A percentile compares a stretch with the other conserved stretches of the same genome.
Evolutionary conservation across 2,113 vertebrate genomes (phyloP).

Genomic region (Cephalopterus ornatus): DNA sequence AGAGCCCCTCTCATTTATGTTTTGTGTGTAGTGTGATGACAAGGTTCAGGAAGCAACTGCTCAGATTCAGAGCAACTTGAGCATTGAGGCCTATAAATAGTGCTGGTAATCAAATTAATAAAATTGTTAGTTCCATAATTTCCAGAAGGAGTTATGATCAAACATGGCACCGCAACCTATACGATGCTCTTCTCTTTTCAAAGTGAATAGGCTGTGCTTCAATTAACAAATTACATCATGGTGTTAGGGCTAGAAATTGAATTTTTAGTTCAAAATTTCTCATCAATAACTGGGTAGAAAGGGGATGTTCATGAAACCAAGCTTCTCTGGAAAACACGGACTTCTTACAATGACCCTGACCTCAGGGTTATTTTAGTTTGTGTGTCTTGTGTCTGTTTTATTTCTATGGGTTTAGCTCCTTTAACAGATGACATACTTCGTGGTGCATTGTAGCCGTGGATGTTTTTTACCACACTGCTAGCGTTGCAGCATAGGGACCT

Average conservation of each 20-base stretch:
- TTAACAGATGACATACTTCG: background rate
- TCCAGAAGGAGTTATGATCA: background rate
- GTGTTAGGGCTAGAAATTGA: background rate
- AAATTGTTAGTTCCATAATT: background rate
- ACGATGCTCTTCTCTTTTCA: background rate
- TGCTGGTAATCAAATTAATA: background rate
- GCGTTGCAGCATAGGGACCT: background rate
- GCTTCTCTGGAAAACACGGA: background rate
- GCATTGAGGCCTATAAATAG: background rate
- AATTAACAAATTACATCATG: background rate
- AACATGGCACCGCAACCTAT: background rate
- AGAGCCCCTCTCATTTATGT: background rate
- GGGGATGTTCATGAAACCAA: background rate
- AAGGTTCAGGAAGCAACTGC: conserved; percentile 15
- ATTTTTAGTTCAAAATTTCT: background rate
- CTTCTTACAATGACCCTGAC: background rate
- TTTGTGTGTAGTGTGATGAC: background rate
- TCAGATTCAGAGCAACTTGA: background rate
- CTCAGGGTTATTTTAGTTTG: background rate
- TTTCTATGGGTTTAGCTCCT: background rate
- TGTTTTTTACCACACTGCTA: background rate
- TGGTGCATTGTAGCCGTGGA: background rate
- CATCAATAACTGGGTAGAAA: background rate
- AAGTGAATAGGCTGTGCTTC: background rate
- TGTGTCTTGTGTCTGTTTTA: background rate